These are phyloP conservation scores for Rutpela maculata DNA, from an alignment of 2,888 invertebrate species.

Conservation along the genomic window DNA sequence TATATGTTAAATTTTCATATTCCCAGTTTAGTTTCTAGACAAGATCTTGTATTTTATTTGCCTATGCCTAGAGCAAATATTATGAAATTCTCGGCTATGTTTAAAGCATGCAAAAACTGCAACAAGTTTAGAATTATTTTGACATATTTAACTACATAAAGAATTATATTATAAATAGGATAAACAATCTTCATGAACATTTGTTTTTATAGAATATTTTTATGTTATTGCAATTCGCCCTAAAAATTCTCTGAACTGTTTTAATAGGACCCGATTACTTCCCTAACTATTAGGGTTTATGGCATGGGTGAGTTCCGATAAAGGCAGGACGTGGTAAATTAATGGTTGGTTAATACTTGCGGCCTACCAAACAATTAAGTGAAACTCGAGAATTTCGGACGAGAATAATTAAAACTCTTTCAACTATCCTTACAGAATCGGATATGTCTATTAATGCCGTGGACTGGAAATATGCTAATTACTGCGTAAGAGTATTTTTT, in stretches of 20 bases:
- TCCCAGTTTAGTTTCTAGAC: too few relatives aligned
- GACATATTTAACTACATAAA: too few relatives aligned
- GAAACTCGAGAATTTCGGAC: slow-evolving; percentile 28
- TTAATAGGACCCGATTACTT: not conserved
- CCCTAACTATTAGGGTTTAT: not conserved
- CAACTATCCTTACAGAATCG: slow-evolving; percentile 19
- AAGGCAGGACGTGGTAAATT: slow-evolving; percentile 25
- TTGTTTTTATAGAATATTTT: too few relatives aligned
- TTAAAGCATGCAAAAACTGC: too few relatives aligned
- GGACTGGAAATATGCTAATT: slow-evolving; percentile 24
- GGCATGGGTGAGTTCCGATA: slow-evolving; percentile 9
- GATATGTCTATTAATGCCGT: not conserved
- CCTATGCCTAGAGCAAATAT: too few relatives aligned
- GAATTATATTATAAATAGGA: too few relatives aligned
- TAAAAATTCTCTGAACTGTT: not conserved
- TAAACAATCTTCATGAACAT: too few relatives aligned
- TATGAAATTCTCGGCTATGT: too few relatives aligned
- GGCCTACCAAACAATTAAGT: slow-evolving; percentile 24
- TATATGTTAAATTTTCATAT: too few relatives aligned
- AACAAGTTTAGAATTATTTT: too few relatives aligned
- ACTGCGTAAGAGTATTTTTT: slow-evolving; percentile 5
- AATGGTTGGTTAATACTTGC: slow-evolving; percentile 16
- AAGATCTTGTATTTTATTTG: too few relatives aligned
- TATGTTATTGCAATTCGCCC: not conserved
- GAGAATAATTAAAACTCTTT: slow-evolving; percentile 9